Conservation (phyloP, 92 coral and sea anemone genomes). For the Epizoanthus illoricatus region DNA sequence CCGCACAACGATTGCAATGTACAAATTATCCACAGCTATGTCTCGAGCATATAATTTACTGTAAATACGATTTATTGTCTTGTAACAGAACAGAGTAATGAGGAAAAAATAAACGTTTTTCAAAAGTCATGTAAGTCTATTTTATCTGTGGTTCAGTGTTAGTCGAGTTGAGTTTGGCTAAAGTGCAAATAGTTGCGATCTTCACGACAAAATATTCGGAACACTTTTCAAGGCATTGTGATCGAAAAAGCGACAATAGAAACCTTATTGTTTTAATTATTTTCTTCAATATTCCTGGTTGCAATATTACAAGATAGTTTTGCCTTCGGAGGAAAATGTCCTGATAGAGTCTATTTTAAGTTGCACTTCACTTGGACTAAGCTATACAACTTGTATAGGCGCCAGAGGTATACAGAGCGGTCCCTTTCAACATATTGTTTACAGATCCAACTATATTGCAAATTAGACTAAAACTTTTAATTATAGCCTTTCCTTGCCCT, state of each 20-base stretch:
- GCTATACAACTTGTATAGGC: constrained; percentile 33
- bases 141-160: neutral
- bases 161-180: neutral
- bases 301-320: neutral
- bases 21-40: constrained; percentile 14
- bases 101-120: constrained; percentile 17
- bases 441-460: constrained; percentile 89
- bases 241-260: neutral
- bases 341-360: constrained; percentile 4
- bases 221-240: neutral
- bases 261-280: neutral
- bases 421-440: constrained; percentile 87
- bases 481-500: constrained; percentile 50
- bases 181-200: neutral
- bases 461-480: constrained; percentile 84
- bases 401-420: constrained; percentile 59
- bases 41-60: neutral
- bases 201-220: neutral
- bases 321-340: neutral
- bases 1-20: constrained; percentile 10
- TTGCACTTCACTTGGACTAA: constrained; percentile 34
- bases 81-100: neutral
- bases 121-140: constrained; percentile 9
- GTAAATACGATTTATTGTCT: constrained; percentile 27
- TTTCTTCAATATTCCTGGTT: neutral